Conservation (phyloP, 2,113 vertebrate genomes). For the Chinchilla lanigera region DNA sequence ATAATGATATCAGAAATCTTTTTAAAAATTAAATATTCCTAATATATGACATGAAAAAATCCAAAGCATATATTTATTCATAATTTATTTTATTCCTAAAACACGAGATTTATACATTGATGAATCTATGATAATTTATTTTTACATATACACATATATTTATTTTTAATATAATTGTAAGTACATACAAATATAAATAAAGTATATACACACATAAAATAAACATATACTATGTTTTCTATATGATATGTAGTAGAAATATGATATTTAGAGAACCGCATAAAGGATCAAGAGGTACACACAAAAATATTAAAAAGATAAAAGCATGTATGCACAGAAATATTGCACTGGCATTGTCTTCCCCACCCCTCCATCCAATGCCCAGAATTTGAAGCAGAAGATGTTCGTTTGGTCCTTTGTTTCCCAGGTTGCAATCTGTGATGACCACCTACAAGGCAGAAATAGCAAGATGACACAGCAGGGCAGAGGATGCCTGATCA, state of each 20-base stretch:
- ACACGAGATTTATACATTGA: not conserved
- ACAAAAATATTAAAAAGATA: not conserved
- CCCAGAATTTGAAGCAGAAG: not conserved
- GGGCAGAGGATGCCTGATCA: not conserved
- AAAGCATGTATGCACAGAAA: not conserved
- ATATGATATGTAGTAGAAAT: not conserved
- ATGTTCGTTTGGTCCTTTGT: no score
- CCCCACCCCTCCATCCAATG: not conserved
- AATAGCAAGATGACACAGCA: not conserved
- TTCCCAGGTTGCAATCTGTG: not conserved
- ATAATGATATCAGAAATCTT: not conserved
- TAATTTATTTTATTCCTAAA: not conserved
- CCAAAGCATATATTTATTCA: not conserved
- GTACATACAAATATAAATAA: not conserved
- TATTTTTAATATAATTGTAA: not conserved
- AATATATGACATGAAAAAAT: not conserved
- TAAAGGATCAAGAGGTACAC: not conserved
- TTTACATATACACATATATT: not conserved
- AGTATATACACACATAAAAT: not conserved
- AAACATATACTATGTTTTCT: not conserved
- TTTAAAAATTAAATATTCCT: not conserved
- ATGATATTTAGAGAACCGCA: not conserved
- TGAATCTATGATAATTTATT: not conserved
- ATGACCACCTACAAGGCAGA: not conserved
- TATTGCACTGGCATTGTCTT: not conserved